phyloP scores from a whole-genome alignment of 2,888 invertebrate genomes.

The Koerneria pararmatus region DNA sequence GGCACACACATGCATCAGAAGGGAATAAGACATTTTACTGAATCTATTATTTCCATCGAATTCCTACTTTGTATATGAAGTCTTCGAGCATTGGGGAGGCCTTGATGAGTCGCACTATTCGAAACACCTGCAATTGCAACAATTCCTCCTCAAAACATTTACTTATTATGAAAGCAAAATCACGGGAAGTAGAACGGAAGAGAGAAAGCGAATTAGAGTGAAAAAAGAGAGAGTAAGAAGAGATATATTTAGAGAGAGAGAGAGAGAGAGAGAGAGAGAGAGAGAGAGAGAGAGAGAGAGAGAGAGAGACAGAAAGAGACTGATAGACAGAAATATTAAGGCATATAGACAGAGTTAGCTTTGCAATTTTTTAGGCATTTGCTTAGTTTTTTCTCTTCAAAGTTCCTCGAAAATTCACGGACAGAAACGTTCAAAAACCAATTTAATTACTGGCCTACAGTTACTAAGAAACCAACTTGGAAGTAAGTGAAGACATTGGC shows the following conservation, averaged over 20 bases:
- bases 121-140: conserved; percentile 72
- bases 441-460: background rate
- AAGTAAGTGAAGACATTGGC: conserved; percentile 91
- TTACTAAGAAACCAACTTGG: conserved; percentile 30
- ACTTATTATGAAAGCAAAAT: background rate
- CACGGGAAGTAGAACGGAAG: too few relatives aligned
- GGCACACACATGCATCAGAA: too few relatives aligned
- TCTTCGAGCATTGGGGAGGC: conserved; percentile 97
- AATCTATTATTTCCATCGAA: background rate
- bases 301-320: too few relatives aligned
- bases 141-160: background rate
- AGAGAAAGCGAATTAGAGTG: too few relatives aligned
- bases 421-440: background rate
- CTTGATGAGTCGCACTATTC: conserved; percentile 90
- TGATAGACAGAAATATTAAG: too few relatives aligned
- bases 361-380: too few relatives aligned
- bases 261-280: too few relatives aligned
- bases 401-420: background rate
- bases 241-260: too few relatives aligned
- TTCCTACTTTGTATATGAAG: conserved; percentile 70
- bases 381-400: background rate
- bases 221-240: too few relatives aligned
- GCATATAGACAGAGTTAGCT: too few relatives aligned
- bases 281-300: too few relatives aligned
- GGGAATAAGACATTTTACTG: conserved; percentile 58